Conservation (phyloP, 2,113 vertebrate species). For the Peromyscus polionotus region DNA sequence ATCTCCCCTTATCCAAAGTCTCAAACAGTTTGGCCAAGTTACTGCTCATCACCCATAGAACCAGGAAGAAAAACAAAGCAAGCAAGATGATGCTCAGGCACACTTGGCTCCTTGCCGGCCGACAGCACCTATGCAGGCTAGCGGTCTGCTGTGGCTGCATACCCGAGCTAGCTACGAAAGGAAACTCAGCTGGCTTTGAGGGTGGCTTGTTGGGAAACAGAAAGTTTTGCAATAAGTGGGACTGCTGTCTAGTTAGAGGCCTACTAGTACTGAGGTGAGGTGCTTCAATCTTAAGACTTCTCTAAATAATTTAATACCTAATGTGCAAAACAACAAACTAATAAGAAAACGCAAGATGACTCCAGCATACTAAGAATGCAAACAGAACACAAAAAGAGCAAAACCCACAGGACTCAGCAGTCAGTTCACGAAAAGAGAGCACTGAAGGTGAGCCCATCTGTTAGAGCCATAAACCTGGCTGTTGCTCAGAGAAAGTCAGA, state of each 20-base stretch:
- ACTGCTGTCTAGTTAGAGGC: not conserved
- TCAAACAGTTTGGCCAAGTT: not conserved
- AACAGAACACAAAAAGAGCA: constrained; percentile 28
- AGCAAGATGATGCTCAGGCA: not conserved
- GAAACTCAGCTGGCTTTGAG: not conserved
- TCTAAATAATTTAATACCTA: not conserved
- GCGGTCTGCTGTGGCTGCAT: not conserved
- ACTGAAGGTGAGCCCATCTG: not conserved
- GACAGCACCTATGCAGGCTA: not conserved
- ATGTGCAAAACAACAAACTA: constrained; percentile 45
- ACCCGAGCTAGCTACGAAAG: not conserved
- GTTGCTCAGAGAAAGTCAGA: not conserved
- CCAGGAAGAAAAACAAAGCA: not conserved
- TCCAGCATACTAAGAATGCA: not conserved
- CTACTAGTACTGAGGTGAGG: not conserved
- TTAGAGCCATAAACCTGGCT: not conserved
- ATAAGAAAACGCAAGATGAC: not conserved
- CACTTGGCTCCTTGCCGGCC: not conserved
- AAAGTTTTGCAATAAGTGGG: constrained; percentile 16
- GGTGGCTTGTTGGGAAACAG: not conserved
- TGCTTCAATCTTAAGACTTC: constrained; percentile 7
- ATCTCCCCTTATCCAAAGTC: not conserved
- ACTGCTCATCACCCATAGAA: not conserved
- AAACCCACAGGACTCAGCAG: not conserved
- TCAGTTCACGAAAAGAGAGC: not conserved